Evolutionary conservation across 2,113 vertebrate genomes (phyloP).

Genomic region (Spea bombifrons): DNA sequence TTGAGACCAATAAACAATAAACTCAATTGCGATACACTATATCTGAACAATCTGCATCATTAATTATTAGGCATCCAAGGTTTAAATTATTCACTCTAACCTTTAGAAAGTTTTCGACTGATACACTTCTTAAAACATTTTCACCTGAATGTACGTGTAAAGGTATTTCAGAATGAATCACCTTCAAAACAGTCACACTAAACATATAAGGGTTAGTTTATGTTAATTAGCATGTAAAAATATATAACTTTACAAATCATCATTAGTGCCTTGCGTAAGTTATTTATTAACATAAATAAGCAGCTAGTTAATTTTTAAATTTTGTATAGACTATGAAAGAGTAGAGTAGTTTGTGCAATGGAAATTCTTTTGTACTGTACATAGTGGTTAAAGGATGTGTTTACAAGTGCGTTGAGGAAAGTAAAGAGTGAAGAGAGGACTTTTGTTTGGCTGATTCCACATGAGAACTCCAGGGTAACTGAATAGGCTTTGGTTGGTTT

Average conservation of each 20-base stretch:
- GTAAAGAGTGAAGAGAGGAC: slow-evolving; percentile 51
- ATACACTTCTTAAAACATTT: too few relatives aligned
- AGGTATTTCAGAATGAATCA: too few relatives aligned
- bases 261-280: slow-evolving; percentile 38
- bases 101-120: too few relatives aligned
- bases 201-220: too few relatives aligned
- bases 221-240: too few relatives aligned
- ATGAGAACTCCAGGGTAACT: slow-evolving; percentile 67
- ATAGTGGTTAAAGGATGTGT: slow-evolving; percentile 35
- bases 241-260: not conserved
- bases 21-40: too few relatives aligned
- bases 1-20: too few relatives aligned
- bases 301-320: slow-evolving; percentile 42
- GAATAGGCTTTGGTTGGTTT: slow-evolving; percentile 57
- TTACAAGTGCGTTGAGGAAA: slow-evolving; percentile 49
- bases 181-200: too few relatives aligned
- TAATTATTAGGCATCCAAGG: too few relatives aligned
- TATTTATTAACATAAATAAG: slow-evolving; percentile 61
- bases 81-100: too few relatives aligned
- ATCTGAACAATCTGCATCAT: too few relatives aligned
- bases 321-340: not conserved
- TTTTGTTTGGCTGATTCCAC: slow-evolving; percentile 67
- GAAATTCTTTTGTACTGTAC: slow-evolving; percentile 9
- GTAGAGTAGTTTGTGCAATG: slow-evolving; percentile 33
- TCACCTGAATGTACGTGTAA: too few relatives aligned